Evolutionary conservation across 2,113 vertebrate species (phyloP).

Genomic region (Ptilonorhynchus violaceus): DNA sequence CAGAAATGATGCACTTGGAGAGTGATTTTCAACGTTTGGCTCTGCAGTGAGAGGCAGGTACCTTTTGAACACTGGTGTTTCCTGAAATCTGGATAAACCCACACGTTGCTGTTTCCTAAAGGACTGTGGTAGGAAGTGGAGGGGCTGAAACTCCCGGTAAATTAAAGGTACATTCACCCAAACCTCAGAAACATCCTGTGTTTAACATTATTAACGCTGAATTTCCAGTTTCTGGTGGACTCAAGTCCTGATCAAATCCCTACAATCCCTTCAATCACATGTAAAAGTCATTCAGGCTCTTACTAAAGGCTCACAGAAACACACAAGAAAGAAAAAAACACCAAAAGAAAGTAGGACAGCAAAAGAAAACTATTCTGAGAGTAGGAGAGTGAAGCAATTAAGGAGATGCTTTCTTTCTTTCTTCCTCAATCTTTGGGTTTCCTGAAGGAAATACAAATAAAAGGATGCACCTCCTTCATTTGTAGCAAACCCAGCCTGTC

Average conservation of each 20-base stretch:
- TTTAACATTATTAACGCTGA: background rate
- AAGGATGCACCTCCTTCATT: background rate
- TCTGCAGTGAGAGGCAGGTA: background rate
- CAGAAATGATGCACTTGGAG: background rate
- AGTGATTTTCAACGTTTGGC: background rate
- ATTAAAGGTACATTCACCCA: background rate
- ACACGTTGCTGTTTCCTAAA: background rate
- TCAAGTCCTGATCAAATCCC: background rate
- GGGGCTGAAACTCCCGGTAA: background rate
- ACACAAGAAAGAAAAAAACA: background rate
- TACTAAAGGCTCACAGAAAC: background rate
- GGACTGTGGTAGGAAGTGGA: background rate
- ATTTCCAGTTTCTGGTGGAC: background rate
- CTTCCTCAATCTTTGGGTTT: background rate
- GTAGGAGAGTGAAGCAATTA: background rate
- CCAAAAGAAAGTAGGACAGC: background rate
- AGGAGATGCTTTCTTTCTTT: background rate
- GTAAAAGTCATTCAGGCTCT: background rate
- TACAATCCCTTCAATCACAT: background rate
- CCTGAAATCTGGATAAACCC: background rate
- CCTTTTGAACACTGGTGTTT: background rate
- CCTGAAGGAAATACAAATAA: background rate
- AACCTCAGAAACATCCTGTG: background rate
- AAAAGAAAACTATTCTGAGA: background rate
- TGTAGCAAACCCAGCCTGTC: background rate